phyloP scores from a whole-genome alignment of 64 coral and sea anemone species.

The Stichodactyla helianthus region DNA sequence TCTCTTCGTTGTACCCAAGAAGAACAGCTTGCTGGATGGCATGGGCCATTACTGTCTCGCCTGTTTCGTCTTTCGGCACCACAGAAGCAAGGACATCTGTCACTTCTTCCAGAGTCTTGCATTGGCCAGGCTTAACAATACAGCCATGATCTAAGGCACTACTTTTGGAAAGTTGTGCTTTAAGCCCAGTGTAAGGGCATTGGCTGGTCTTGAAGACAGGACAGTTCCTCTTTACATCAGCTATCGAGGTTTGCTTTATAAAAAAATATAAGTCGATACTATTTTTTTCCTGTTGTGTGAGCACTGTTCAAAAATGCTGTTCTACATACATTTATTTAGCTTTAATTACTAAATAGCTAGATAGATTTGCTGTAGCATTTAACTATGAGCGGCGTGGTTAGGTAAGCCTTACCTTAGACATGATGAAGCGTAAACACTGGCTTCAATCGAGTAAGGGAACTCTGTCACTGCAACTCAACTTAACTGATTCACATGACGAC shows the following conservation, averaged over 20 bases:
- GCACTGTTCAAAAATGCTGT: neutral
- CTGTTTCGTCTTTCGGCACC: neutral
- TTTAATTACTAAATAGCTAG: too few species aligned
- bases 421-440: neutral
- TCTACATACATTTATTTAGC: too few species aligned
- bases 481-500: neutral
- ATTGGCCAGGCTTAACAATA: neutral
- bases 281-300: neutral
- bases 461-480: neutral
- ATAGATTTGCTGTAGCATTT: too few species aligned
- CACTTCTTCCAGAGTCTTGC: neutral
- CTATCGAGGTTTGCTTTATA: neutral
- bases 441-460: neutral
- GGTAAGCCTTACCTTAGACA: neutral
- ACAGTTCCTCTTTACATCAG: neutral
- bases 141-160: neutral
- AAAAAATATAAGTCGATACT: neutral
- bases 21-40: conserved; percentile 1
- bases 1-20: conserved; percentile 9
- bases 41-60: neutral
- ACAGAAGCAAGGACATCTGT: neutral
- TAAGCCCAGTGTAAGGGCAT: neutral
- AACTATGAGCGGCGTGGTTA: neutral
- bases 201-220: neutral
- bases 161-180: neutral